Percentiles rank a stretch among this genome's conserved stretches.
Conservation (phyloP, 2,113 vertebrate genomes). For the Petrocephalus microphthalmus region DNA sequence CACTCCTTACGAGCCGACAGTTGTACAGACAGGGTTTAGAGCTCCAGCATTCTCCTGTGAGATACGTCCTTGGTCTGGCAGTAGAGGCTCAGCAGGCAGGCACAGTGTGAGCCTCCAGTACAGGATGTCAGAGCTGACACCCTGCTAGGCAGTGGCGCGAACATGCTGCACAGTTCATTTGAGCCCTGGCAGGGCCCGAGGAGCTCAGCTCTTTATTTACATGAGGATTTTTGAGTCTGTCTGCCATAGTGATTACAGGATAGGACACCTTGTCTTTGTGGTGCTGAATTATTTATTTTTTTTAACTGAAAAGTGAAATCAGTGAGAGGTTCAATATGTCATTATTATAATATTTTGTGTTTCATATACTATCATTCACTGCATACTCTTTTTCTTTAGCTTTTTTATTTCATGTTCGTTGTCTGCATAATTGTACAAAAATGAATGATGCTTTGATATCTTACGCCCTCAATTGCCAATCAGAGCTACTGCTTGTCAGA, state of each 20-base stretch:
- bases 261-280: background rate
- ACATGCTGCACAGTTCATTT: background rate
- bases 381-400: background rate
- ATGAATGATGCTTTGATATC: background rate
- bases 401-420: background rate
- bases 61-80: slow-evolving; percentile 26
- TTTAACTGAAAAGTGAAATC: background rate
- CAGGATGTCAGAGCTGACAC: slow-evolving; percentile 35
- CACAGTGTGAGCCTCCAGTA: slow-evolving; percentile 25
- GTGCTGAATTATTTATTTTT: background rate
- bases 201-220: background rate
- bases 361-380: background rate
- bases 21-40: slow-evolving; percentile 58
- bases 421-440: background rate
- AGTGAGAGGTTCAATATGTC: background rate
- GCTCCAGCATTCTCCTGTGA: slow-evolving; percentile 49
- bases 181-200: background rate
- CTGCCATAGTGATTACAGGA: background rate
- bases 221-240: background rate
- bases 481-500: background rate
- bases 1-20: slow-evolving; percentile 53
- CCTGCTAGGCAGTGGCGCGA: background rate
- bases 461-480: background rate
- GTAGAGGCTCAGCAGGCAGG: slow-evolving; percentile 34
- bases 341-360: background rate